Conservation (phyloP, 2,888 invertebrate genomes). For the Netelia fuscicornis region DNA sequence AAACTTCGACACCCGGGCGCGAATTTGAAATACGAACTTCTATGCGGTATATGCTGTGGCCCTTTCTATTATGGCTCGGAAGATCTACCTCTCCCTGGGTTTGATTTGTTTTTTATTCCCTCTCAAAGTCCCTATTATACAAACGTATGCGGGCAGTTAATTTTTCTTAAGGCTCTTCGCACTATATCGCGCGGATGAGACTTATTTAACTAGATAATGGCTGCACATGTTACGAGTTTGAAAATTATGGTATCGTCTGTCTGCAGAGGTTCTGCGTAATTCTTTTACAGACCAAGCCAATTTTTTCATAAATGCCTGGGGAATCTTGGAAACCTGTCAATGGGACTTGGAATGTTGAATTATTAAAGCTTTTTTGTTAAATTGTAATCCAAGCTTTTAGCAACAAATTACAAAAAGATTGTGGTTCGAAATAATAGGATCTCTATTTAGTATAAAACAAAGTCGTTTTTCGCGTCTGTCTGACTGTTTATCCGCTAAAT, state of each 20-base stretch:
- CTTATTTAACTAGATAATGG: conserved; percentile 26
- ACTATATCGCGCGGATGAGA: neutral
- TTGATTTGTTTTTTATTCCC: neutral
- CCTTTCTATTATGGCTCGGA: conserved; percentile 24
- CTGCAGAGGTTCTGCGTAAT: no score
- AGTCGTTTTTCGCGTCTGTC: no score
- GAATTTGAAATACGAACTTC: conserved; percentile 59
- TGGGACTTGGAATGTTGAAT: no score
- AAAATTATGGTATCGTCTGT: conserved; percentile 7
- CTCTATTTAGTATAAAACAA: no score
- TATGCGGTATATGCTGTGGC: conserved; percentile 14
- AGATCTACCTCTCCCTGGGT: neutral
- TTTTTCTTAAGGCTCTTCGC: conserved; percentile 46
- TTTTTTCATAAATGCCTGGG: no score
- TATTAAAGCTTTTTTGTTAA: no score
- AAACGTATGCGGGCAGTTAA: conserved; percentile 34
- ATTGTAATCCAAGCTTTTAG: no score
- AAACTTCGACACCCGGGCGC: conserved; percentile 60
- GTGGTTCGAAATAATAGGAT: no score
- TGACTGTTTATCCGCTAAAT: no score
- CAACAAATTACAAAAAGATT: no score
- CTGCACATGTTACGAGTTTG: conserved; percentile 40
- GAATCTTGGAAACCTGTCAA: no score
- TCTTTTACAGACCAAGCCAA: no score
- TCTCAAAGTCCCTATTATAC: conserved; percentile 1